Conservation (phyloP, 2,113 vertebrate species). For the Xenopus tropicalis region UCB_Xtro_10.0 CM004443.2:117701501-117702000, state of each 20-base stretch:
- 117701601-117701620: constrained; percentile 99
- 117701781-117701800: constrained; percentile 46
- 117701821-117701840: constrained; percentile 77
- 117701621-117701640: constrained; percentile 94
- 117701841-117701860: constrained; percentile 46
- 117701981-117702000: background rate
- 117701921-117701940: constrained; percentile 24
- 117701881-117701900: constrained; percentile 19
- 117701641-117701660: constrained; percentile 88
- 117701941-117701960: background rate
- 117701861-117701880: constrained; percentile 55
- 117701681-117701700: constrained; percentile 76
- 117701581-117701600: constrained; percentile 98
- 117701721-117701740: constrained; percentile 70
- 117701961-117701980: too few relatives aligned
- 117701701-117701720: constrained; percentile 62
- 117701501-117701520: background rate
- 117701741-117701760: constrained; percentile 80
- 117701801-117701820: constrained; percentile 77
- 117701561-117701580: constrained; percentile 86
- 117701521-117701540: constrained; percentile 65
- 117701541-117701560: constrained; percentile 70
- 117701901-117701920: constrained; percentile 21
- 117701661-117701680: constrained; percentile 71
- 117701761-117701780: constrained; percentile 56